A percentile compares a stretch with the other conserved stretches of the same genome.
These are phyloP conservation scores for Rhinophrynus dorsalis DNA, from an alignment of 2,797 vertebrate genomes.

Conservation along the genomic window DNA sequence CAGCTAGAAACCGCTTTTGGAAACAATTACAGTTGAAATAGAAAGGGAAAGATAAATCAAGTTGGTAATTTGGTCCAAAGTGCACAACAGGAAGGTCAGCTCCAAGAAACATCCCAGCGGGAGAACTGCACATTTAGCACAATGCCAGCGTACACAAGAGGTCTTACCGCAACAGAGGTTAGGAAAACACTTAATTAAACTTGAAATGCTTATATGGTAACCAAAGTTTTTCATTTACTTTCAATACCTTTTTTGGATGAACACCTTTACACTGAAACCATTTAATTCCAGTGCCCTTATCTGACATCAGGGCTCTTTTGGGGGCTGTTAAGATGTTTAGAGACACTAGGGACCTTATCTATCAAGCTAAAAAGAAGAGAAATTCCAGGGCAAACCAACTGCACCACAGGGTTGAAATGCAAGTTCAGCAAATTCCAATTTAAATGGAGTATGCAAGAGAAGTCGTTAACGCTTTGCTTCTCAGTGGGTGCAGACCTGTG, in stretches of 20 bases:
- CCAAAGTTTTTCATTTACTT: constrained; percentile 9
- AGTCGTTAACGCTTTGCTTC: too few species aligned
- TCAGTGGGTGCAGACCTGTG: too few species aligned
- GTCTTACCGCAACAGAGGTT: not conserved
- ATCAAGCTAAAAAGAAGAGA: too few species aligned
- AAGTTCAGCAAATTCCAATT: too few species aligned
- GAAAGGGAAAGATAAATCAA: too few species aligned
- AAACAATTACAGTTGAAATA: too few species aligned
- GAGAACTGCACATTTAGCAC: not conserved
- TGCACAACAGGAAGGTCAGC: not conserved
- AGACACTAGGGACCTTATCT: too few species aligned
- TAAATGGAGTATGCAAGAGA: too few species aligned
- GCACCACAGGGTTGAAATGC: too few species aligned
- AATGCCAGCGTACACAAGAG: not conserved
- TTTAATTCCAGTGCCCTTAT: not conserved
- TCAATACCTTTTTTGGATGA: not conserved
- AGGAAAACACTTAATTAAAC: not conserved
- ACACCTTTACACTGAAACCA: not conserved
- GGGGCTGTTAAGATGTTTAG: not conserved
- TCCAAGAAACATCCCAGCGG: not conserved
- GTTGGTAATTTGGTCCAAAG: not conserved
- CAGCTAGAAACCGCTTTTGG: too few species aligned
- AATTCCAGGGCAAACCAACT: too few species aligned
- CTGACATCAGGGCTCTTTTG: not conserved
- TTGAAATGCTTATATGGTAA: not conserved